Evolutionary conservation across 2,797 vertebrate genomes (phyloP).

Genomic region (Leucoraja ocellata): DNA sequence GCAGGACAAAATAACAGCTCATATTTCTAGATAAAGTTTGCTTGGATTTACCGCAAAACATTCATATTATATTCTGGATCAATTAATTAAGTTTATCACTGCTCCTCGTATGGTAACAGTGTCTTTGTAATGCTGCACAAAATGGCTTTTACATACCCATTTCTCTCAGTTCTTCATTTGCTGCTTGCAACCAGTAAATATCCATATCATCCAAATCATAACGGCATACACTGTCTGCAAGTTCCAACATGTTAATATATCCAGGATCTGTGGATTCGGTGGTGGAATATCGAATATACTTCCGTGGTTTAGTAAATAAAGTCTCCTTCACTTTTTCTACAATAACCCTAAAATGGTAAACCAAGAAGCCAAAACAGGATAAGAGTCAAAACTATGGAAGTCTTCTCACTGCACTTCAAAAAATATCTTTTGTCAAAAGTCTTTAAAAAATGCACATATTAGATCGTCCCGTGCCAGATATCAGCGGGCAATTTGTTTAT

Average conservation of each 20-base stretch:
- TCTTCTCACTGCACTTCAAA: not conserved
- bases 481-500: not conserved
- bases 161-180: conserved; percentile 74
- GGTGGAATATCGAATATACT: conserved; percentile 77
- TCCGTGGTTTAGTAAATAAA: conserved; percentile 78
- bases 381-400: not conserved
- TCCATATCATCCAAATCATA: conserved; percentile 96
- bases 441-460: not conserved
- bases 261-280: conserved; percentile 75
- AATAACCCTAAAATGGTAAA: conserved; percentile 60
- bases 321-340: conserved; percentile 74
- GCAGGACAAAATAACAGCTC: not conserved
- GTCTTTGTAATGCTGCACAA: not conserved
- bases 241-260: conserved; percentile 80
- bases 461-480: not conserved
- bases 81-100: not conserved
- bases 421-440: not conserved
- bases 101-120: not conserved
- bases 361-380: not conserved
- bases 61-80: not conserved
- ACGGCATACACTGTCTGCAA: conserved; percentile 85
- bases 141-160: conserved; percentile 70
- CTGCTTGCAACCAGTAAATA: conserved; percentile 80
- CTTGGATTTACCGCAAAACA: not conserved
- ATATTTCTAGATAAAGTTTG: not conserved